These are phyloP conservation scores for Nansenia antarctica DNA, from an alignment of 2,113 vertebrate genomes.

Conservation along the genomic window DNA sequence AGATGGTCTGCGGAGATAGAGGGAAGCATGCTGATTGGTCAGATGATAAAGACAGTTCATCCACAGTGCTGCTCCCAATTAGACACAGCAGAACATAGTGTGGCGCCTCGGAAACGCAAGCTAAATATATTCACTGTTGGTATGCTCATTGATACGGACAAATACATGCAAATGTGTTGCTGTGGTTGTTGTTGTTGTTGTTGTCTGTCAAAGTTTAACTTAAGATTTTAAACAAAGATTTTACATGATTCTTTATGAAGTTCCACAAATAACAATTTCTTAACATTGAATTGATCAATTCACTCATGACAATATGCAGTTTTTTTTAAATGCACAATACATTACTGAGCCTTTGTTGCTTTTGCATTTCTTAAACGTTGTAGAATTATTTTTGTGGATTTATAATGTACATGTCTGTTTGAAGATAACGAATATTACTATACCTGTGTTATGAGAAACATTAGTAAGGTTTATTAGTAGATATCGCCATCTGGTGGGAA, in stretches of 20 bases:
- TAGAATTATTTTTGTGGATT: neutral
- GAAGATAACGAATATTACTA: too few relatives aligned
- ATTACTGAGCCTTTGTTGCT: neutral
- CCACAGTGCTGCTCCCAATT: conserved; percentile 7
- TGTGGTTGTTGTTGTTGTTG: neutral
- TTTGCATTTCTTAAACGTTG: too few relatives aligned
- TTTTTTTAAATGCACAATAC: too few relatives aligned
- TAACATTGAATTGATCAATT: too few relatives aligned
- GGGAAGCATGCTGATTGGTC: conserved; percentile 21
- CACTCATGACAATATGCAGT: neutral
- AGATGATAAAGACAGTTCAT: conserved; percentile 11
- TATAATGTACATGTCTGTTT: neutral
- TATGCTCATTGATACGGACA: too few relatives aligned
- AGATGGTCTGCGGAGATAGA: conserved; percentile 47
- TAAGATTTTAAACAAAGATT: too few relatives aligned
- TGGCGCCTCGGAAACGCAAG: neutral
- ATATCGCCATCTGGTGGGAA: conserved; percentile 49
- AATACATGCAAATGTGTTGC: too few relatives aligned
- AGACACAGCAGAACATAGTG: neutral
- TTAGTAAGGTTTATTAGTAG: conserved; percentile 32
- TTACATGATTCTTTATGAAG: neutral
- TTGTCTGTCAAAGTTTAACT: too few relatives aligned
- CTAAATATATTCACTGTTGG: too few relatives aligned
- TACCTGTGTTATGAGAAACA: neutral
- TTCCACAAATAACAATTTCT: too few relatives aligned